Evolutionary conservation across 2,888 invertebrate genomes (phyloP), one percentile per base, ranked within the genome.

Genomic region (Himalopsyche anomala): DNA sequence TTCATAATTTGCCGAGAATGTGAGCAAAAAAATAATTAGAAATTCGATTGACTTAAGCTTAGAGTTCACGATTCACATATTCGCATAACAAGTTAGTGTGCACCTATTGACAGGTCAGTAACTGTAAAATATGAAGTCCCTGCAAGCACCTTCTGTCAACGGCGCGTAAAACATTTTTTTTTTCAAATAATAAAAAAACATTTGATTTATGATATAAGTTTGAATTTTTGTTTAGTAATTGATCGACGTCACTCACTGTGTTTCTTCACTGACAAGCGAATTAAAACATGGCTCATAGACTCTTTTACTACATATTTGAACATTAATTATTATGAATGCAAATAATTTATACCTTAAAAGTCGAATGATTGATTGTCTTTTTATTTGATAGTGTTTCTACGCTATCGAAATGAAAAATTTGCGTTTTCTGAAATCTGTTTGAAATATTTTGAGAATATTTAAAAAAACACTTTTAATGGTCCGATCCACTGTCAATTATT

Each of bases 131-230:
- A 74, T 74, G 12, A 74, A 74, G 74, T 74, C 36, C 74, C 74
- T 74, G 74, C 74, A 74, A 74, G 38, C 74, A 38, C 74, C 74
- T 74, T 74, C 74, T 74, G 74, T 74, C 74, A 74, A 74, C 74
- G 36, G 74, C 38, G 74, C 1, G 74, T 11, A 74, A 38, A 74
- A 36, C 36, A 51, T 51, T 51, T 51, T 74, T 74, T 11, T 69
- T 36, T 8, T 8, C 28, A 69, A 69, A 36, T 19, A 74, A 74
- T 38, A 74, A 74, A 74, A 74, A 28, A 38, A 74, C 74, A 74
- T 74, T 74, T 74, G 74, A 74, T 74, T 74, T 74, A 74, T 74
- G 74, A 74, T 74, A 74, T 74, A 9, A 74, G 69, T n/a, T 69
- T 19, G 28, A 36, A 36, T 28, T 74, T 74, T 74, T 36, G 38